A percentile compares a stretch with the other conserved stretches of the same genome.
These are phyloP conservation scores for Nephrotoma appendiculata DNA, from an alignment of 2,888 invertebrate genomes.

Conservation along the genomic window DNA sequence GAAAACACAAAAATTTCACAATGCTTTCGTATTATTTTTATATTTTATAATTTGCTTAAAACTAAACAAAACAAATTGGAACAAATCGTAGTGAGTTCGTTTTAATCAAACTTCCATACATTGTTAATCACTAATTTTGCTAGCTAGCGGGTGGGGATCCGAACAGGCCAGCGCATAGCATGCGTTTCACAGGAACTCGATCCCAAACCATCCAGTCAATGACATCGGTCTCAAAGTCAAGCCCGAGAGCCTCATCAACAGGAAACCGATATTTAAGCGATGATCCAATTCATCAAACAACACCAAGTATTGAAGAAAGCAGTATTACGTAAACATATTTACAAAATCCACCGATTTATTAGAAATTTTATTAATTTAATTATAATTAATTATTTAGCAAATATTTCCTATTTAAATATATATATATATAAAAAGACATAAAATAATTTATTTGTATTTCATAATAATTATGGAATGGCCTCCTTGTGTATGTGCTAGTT, in stretches of 20 bases:
- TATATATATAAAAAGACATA: not conserved
- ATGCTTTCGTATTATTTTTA: not conserved
- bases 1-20: not conserved
- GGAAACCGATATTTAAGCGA: slow-evolving; percentile 6
- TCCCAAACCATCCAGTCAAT: slow-evolving; percentile 39
- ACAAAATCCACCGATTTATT: not conserved
- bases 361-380: not conserved
- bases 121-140: not conserved
- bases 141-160: slow-evolving; percentile 6
- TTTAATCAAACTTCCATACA: not conserved
- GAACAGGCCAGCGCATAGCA: slow-evolving; percentile 31
- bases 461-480: not conserved
- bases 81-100: not conserved
- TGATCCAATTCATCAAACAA: not conserved
- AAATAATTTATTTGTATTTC: not conserved
- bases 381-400: not conserved
- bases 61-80: not conserved
- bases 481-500: not conserved
- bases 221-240: slow-evolving; percentile 22
- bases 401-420: not conserved
- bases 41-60: not conserved
- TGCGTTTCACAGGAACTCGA: slow-evolving; percentile 34
- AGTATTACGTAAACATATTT: slow-evolving; percentile 5
- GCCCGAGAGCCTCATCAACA: slow-evolving; percentile 1
- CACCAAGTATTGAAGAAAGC: slow-evolving; percentile 9